A percentile compares a stretch with the other conserved stretches of the same genome.
phyloP scores from a whole-genome alignment of 2,888 invertebrate genomes.

The Lottia gigantea region DNA sequence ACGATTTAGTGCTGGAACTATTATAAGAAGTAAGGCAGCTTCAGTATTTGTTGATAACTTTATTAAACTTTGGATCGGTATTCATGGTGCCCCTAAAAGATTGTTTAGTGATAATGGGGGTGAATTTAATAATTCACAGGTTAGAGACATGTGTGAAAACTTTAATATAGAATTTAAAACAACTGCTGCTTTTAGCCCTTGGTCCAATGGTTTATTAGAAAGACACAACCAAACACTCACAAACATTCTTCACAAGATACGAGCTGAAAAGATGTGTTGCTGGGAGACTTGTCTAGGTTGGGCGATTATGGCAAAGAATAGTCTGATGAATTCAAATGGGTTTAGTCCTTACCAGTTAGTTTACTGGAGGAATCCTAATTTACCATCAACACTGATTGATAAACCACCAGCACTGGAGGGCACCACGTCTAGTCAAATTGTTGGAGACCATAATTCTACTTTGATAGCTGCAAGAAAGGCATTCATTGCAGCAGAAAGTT shows the following conservation, averaged over 20 bases:
- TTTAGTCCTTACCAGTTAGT: conserved; percentile 24
- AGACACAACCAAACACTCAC: conserved; percentile 26
- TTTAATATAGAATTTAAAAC: conserved; percentile 23
- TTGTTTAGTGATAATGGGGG: conserved; percentile 21
- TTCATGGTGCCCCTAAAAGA: conserved; percentile 21
- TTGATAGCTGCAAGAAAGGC: conserved; percentile 17
- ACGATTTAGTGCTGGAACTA: conserved; percentile 20
- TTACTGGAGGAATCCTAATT: conserved; percentile 21
- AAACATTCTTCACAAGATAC: conserved; percentile 22
- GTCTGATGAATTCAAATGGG: conserved; percentile 9
- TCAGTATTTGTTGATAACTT: conserved; percentile 18
- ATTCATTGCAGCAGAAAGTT: conserved; percentile 17
- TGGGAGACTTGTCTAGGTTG: conserved; percentile 24
- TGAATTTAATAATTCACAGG: conserved; percentile 21
- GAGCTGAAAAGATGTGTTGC: conserved; percentile 14
- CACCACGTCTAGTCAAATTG: conserved; percentile 14
- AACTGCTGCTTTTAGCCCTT: conserved; percentile 26
- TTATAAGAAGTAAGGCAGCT: conserved; percentile 15
- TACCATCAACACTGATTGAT: conserved; percentile 21
- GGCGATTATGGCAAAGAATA: conserved; percentile 23
- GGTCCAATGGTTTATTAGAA: conserved; percentile 23
- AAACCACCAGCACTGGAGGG: conserved; percentile 23
- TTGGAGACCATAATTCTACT: conserved; percentile 20
- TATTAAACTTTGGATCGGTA: conserved; percentile 20
- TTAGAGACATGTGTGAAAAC: conserved; percentile 23